Conservation (phyloP, 2,888 invertebrate genomes). For the Pterostichus niger region DNA sequence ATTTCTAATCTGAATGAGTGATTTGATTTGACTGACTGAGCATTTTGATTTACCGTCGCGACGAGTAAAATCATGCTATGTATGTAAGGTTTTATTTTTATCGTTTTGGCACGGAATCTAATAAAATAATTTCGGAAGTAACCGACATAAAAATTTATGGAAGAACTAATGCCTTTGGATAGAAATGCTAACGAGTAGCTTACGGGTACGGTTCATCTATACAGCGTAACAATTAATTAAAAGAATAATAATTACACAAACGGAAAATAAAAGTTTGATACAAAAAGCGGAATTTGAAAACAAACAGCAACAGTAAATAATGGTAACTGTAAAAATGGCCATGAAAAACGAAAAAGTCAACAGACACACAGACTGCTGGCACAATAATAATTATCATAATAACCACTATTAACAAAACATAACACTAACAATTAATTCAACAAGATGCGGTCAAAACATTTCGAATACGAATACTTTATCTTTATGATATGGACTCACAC, state of each 20-base stretch:
- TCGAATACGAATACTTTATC: constrained; percentile 16
- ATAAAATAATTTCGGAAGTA: constrained; percentile 61
- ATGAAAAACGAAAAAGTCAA: constrained; percentile 61
- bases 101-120: constrained; percentile 60
- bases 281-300: constrained; percentile 61
- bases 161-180: constrained; percentile 63
- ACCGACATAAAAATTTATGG: constrained; percentile 57
- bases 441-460: constrained; percentile 49
- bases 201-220: constrained; percentile 49
- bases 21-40: constrained; percentile 43
- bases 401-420: constrained; percentile 64
- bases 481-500: constrained; percentile 60
- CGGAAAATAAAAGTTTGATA: constrained; percentile 45
- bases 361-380: constrained; percentile 51
- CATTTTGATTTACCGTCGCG: constrained; percentile 20
- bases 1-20: constrained; percentile 6
- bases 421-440: constrained; percentile 61
- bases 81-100: constrained; percentile 39
- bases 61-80: constrained; percentile 31
- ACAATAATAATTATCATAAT: constrained; percentile 47
- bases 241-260: constrained; percentile 54
- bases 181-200: constrained; percentile 51
- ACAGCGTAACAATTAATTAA: constrained; percentile 54
- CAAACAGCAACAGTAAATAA: constrained; percentile 64
- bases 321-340: constrained; percentile 67